phyloP scores from a whole-genome alignment of 2,113 vertebrate species.

The Spheniscus mendiculus region DNA sequence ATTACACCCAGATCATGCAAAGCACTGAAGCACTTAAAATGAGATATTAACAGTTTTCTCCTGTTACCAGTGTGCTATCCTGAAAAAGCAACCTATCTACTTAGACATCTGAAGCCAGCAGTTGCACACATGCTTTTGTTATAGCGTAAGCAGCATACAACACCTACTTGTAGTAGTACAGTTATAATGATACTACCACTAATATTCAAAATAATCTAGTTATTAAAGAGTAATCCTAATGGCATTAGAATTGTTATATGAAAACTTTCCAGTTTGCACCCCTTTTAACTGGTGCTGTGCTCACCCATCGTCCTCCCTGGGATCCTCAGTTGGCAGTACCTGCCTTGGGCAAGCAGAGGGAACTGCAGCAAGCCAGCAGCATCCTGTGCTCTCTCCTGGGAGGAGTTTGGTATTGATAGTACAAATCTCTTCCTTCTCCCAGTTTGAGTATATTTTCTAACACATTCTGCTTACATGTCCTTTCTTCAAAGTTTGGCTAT shows the following conservation, averaged over 20 bases:
- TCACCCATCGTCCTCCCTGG: not conserved
- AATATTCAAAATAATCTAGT: not conserved
- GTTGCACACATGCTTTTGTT: not conserved
- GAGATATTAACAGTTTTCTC: not conserved
- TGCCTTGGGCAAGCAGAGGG: not conserved
- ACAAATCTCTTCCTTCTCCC: not conserved
- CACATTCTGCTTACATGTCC: not conserved
- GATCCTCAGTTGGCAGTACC: not conserved
- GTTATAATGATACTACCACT: not conserved
- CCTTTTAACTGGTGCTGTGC: not conserved
- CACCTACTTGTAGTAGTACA: not conserved
- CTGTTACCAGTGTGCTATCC: not conserved
- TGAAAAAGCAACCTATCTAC: not conserved
- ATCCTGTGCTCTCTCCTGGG: not conserved
- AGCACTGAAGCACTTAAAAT: too few relatives aligned
- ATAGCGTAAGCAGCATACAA: not conserved
- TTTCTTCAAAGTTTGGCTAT: not conserved
- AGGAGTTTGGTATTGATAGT: not conserved
- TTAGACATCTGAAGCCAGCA: not conserved
- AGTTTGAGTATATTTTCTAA: not conserved
- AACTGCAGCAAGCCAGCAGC: not conserved
- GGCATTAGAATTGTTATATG: not conserved
- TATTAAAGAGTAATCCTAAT: not conserved
- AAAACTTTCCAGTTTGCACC: not conserved
- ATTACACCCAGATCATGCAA: not conserved